These are phyloP conservation scores for Macrobrachium rosenbergii DNA, from an alignment of 1,140 invertebrate genomes.

Conservation along the genomic window DNA sequence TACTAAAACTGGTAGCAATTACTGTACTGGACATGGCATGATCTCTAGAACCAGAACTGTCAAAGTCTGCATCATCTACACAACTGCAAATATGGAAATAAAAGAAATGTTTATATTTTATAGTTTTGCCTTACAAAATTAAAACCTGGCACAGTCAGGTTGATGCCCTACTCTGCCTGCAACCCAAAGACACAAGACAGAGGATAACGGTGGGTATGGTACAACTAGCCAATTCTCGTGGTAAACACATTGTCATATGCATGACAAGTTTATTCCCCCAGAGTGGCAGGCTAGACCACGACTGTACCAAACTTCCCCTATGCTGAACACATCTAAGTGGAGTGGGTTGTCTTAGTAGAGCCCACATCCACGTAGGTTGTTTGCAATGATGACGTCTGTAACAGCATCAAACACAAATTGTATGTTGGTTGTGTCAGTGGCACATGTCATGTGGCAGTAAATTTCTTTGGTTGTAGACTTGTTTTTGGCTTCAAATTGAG, in stretches of 20 bases:
- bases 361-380: constrained; percentile 98
- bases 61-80: constrained; percentile 8
- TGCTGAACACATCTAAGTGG: constrained; percentile 52
- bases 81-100: no score
- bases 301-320: constrained; percentile 54
- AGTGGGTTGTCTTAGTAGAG: constrained; percentile 80
- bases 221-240: constrained; percentile 55
- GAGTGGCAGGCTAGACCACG: constrained; percentile 57
- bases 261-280: constrained; percentile 35
- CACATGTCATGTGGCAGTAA: constrained; percentile 99
- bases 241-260: constrained; percentile 22
- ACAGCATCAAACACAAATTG: constrained; percentile 99
- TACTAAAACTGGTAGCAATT: not conserved
- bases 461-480: constrained; percentile 99
- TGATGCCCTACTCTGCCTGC: constrained; percentile 10
- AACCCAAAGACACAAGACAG: constrained; percentile 19
- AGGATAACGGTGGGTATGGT: constrained; percentile 41
- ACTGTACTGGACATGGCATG: not conserved
- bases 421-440: constrained; percentile 99
- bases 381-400: constrained; percentile 99
- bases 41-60: constrained; percentile 12
- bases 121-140: no score
- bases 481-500: constrained; percentile 99
- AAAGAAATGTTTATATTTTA: no score
- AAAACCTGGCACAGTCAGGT: constrained; percentile 3